phyloP scores from a whole-genome alignment of 2,113 vertebrate genomes.

The Xyrauchen texanus region DNA sequence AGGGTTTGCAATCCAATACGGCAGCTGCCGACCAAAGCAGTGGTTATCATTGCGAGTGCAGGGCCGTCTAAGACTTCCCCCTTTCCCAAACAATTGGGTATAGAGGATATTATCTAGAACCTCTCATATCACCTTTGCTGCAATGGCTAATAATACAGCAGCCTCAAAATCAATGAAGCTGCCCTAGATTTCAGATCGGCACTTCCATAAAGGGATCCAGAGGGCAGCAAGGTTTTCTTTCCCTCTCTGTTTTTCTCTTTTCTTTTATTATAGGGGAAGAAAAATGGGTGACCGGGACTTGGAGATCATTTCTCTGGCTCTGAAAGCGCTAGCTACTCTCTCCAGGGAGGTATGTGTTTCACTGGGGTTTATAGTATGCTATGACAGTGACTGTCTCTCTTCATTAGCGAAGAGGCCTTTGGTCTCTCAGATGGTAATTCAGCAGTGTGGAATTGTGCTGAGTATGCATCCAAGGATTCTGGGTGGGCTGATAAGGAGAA shows the following conservation, averaged over 20 bases:
- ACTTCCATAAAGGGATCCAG: conserved; percentile 77
- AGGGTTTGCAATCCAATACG: conserved; percentile 28
- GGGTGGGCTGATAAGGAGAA: conserved; percentile 13
- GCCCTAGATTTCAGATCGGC: conserved; percentile 71
- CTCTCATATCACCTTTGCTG: conserved; percentile 74
- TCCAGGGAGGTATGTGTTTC: conserved; percentile 46
- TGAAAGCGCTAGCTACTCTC: conserved; percentile 25
- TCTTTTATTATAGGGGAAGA: conserved; percentile 75
- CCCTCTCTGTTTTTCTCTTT: conserved; percentile 55
- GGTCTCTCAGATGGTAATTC: conserved; percentile 46
- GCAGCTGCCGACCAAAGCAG: conserved; percentile 29
- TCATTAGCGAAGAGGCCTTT: conserved; percentile 62
- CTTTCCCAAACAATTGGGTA: conserved; percentile 58
- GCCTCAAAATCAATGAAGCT: conserved; percentile 78
- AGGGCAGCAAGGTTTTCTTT: conserved; percentile 56
- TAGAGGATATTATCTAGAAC: conserved; percentile 70
- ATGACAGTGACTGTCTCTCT: conserved; percentile 66
- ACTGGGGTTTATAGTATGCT: conserved; percentile 55
- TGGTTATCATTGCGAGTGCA: conserved; percentile 4
- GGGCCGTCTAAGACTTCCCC: conserved; percentile 39
- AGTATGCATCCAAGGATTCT: conserved; percentile 42
- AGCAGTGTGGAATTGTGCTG: conserved; percentile 50
- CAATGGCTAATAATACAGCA: conserved; percentile 75
- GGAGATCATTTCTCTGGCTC: conserved; percentile 67
- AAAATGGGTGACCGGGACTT: conserved; percentile 71